Evolutionary conservation across 1,140 invertebrate genomes (phyloP).

Genomic region (Mesaphorura yosii): DNA sequence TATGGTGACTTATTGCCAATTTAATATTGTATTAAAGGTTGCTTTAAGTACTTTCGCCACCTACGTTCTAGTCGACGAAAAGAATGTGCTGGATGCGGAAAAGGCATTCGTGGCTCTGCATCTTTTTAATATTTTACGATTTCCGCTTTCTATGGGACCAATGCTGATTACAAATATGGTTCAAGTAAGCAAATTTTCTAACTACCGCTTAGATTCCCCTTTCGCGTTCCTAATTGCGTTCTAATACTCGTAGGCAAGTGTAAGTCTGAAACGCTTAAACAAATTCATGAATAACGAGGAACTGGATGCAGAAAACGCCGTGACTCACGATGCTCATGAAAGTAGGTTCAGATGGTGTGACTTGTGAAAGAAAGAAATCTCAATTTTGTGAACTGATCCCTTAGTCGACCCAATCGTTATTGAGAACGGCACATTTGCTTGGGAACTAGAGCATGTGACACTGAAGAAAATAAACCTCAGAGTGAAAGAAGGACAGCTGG

Average conservation of each 20-base stretch:
- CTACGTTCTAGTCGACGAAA: slow-evolving; percentile 38
- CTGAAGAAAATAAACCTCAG: slow-evolving; percentile 35
- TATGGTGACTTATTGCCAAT: background rate
- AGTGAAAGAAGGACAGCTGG: slow-evolving; percentile 37
- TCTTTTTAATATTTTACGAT: slow-evolving; percentile 50
- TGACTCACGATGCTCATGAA: slow-evolving; percentile 27
- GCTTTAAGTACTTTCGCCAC: slow-evolving; percentile 45
- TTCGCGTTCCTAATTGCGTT: background rate
- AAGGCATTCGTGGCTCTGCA: slow-evolving; percentile 51
- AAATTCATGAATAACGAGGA: slow-evolving; percentile 35
- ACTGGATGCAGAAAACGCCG: slow-evolving; percentile 31
- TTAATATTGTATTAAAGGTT: slow-evolving; percentile 25
- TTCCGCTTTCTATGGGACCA: slow-evolving; percentile 40
- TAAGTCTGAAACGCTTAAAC: slow-evolving; percentile 35
- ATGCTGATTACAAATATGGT: background rate
- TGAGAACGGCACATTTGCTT: slow-evolving; percentile 62
- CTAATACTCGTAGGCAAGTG: slow-evolving; percentile 28
- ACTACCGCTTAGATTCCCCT: background rate
- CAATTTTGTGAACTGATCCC: background rate
- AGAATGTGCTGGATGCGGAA: slow-evolving; percentile 37
- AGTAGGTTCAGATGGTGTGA: slow-evolving; percentile 16
- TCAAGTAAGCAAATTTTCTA: background rate
- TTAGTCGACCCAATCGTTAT: slow-evolving; percentile 56
- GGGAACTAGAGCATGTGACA: slow-evolving; percentile 39
- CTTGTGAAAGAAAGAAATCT: background rate